These are phyloP conservation scores for Eupithecia inturbata DNA, from an alignment of 2,888 invertebrate genomes.

Conservation along the genomic window DNA sequence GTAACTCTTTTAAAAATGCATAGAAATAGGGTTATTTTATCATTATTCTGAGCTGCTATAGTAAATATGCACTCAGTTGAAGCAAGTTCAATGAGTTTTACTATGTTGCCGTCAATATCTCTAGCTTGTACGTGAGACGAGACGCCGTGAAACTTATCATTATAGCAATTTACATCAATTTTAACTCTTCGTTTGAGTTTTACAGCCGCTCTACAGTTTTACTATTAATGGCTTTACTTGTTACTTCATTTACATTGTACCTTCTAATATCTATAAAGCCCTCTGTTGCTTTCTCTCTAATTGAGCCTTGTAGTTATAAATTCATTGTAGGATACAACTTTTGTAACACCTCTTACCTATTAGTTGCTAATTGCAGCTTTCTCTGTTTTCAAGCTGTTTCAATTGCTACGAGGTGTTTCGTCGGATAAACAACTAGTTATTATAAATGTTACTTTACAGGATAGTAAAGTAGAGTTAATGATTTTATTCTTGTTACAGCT, in stretches of 20 bases:
- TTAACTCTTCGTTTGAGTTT: constrained; percentile 46
- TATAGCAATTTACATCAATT: constrained; percentile 43
- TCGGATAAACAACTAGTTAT: constrained; percentile 56
- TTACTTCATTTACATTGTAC: constrained; percentile 52
- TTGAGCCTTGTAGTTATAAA: constrained; percentile 79
- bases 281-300: constrained; percentile 80
- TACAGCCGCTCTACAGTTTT: constrained; percentile 44
- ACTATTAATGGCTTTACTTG: constrained; percentile 49
- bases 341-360: constrained; percentile 76
- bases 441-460: constrained; percentile 38
- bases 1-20: background rate
- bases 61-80: constrained; percentile 18
- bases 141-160: constrained; percentile 36
- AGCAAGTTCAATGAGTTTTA: constrained; percentile 31
- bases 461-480: constrained; percentile 39
- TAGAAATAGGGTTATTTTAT: background rate
- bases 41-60: background rate
- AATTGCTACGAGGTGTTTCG: constrained; percentile 64
- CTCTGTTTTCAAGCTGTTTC: constrained; percentile 69
- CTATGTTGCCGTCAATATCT: constrained; percentile 39
- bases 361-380: constrained; percentile 78
- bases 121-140: constrained; percentile 25
- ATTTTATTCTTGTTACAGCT: constrained; percentile 85
- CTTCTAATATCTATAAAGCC: constrained; percentile 43
- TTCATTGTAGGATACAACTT: constrained; percentile 77